Base-by-base conservation (phyloP, 2,797 vertebrate species). In the Jordanella pulchra region DNA sequence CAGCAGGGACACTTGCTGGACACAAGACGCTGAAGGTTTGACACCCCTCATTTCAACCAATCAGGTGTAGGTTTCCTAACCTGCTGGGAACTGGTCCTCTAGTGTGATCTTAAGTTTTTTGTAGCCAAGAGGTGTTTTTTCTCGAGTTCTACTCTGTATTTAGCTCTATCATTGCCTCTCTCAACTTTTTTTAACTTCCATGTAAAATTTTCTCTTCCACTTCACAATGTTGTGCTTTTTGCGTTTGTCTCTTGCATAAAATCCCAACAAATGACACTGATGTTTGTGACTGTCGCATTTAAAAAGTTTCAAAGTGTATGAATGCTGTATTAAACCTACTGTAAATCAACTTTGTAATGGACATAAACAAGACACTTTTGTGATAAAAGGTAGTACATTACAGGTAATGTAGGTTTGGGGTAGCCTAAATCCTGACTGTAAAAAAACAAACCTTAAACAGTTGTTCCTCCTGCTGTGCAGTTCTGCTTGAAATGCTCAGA, bases 401-500 rank as follows among this genome's bases (percentile, higher is more conserved):
- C 35, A 67, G 39, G 35, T 32, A 74, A 71, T 67, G 65, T 10
- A 44, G 51, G 68, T 75, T 75, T 11, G 25, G 50, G 48, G 63
- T 64, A 35, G 69, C 63, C 72, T 66, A 67, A 73, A 85, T 71
- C 48, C 21, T 71, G 47, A n/a, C 21, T 67, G 65, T 47, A 61
- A 69, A 82, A n/a, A 85, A 83, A 79, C 63, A 73, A 81, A 84
- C 15, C 39, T 80, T 75, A 72, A 85, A 85, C 54, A 76, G 73
- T 48, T 79, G 39, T 74, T 76, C 72, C 32, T 55, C 77, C 58
- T 39, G 48, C 75, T 82, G 83, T 75, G 23, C 35, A 53, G 70
- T 69, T 80, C 77, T 15, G 74, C 73, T 74, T 69, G 72, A 65
- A 61, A 65, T 68, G 66, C 64, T 76, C 54, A 28, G 68, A 83